These are phyloP conservation scores for Hoplodrina ambigua DNA, from an alignment of 2,888 invertebrate genomes.

Conservation along the genomic window DNA sequence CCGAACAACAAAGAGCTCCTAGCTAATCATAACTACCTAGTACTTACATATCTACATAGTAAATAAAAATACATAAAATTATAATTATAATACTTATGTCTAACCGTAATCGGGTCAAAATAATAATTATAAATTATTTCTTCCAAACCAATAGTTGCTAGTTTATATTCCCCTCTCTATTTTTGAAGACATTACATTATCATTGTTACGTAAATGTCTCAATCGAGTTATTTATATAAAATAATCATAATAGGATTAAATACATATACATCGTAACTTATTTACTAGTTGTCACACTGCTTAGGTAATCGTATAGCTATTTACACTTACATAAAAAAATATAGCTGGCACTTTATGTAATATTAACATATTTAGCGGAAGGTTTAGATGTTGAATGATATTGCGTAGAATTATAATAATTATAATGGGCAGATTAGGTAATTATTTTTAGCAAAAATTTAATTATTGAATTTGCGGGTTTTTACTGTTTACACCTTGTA, in stretches of 20 bases:
- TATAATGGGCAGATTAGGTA: slow-evolving; percentile 37
- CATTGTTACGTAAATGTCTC: slow-evolving; percentile 30
- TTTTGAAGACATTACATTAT: slow-evolving; percentile 32
- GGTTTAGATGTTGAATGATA: slow-evolving; percentile 77
- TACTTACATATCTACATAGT: slow-evolving; percentile 39
- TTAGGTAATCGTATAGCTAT: slow-evolving; percentile 80
- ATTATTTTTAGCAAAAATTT: slow-evolving; percentile 35
- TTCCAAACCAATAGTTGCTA: slow-evolving; percentile 27
- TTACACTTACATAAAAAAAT: slow-evolving; percentile 78
- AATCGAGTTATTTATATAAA: slow-evolving; percentile 43
- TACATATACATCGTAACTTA: slow-evolving; percentile 58
- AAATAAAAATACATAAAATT: not conserved
- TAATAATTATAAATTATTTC: slow-evolving; percentile 15
- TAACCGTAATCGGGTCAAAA: slow-evolving; percentile 33
- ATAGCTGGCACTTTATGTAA: slow-evolving; percentile 85
- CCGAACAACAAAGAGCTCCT: not conserved
- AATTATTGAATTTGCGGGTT: slow-evolving; percentile 10
- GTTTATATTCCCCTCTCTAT: slow-evolving; percentile 27
- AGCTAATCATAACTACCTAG: not conserved
- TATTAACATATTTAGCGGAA: slow-evolving; percentile 75
- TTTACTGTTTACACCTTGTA: slow-evolving; percentile 2
- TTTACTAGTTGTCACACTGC: slow-evolving; percentile 72
- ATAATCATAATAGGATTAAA: slow-evolving; percentile 45
- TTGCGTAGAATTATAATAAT: slow-evolving; percentile 62
- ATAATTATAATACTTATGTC: slow-evolving; percentile 1